These are phyloP conservation scores for Sebastes itinus DNA, from an alignment of 2,797 vertebrate genomes.

Conservation along the genomic window DNA sequence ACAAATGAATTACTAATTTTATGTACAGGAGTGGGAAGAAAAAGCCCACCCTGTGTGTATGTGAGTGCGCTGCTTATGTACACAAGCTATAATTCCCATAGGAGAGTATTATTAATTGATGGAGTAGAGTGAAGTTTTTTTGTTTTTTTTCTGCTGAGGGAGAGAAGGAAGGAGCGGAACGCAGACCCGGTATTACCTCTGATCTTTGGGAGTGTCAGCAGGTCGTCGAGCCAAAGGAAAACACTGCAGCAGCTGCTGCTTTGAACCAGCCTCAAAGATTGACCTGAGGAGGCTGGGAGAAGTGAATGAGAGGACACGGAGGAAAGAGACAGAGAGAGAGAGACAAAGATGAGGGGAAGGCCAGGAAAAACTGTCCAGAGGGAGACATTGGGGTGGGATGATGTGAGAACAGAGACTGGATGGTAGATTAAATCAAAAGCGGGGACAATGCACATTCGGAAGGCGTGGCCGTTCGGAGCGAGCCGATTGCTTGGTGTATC, in stretches of 20 bases:
- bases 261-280: slow-evolving; percentile 61
- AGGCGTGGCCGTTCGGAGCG: no score
- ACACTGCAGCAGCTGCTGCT: slow-evolving; percentile 43
- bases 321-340: not conserved
- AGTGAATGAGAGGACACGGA: slow-evolving; percentile 3
- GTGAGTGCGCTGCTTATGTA: slow-evolving; percentile 47
- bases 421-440: not conserved
- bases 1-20: slow-evolving; percentile 81
- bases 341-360: not conserved
- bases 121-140: slow-evolving; percentile 27
- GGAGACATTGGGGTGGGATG: not conserved
- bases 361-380: not conserved
- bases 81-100: slow-evolving; percentile 60
- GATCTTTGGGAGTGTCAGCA: slow-evolving; percentile 70
- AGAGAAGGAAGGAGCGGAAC: slow-evolving; percentile 2
- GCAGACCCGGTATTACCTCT: slow-evolving; percentile 43
- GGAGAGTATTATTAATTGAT: slow-evolving; percentile 67
- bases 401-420: not conserved
- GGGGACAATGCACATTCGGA: not conserved
- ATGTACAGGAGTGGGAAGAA: slow-evolving; percentile 57
- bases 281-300: slow-evolving; percentile 35
- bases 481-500: no score
- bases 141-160: not conserved
- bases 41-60: not conserved
- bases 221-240: slow-evolving; percentile 55